Evolutionary conservation across 2,797 vertebrate species (phyloP).

Genomic region (Antrozous pallidus): DNA sequence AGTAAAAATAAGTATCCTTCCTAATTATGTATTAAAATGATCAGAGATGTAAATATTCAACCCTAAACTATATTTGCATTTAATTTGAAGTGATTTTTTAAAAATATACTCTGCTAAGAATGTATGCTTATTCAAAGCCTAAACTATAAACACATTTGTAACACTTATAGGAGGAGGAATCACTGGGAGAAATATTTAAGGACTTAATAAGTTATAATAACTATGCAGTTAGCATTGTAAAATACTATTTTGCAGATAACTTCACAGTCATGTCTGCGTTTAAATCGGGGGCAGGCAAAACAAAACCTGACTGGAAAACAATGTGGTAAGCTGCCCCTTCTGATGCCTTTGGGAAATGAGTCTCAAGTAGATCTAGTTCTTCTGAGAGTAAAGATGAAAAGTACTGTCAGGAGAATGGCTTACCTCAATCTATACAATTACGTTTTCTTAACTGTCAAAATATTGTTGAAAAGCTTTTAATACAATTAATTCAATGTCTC

Average conservation of each 20-base stretch:
- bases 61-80: constrained; percentile 34
- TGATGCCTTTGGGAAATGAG: neutral
- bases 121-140: neutral
- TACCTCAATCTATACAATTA: neutral
- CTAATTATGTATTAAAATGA: constrained; percentile 36
- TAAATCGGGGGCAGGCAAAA: neutral
- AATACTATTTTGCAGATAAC: neutral
- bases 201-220: constrained; percentile 8
- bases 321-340: neutral
- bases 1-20: constrained; percentile 23
- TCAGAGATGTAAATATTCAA: neutral
- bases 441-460: constrained; percentile 17
- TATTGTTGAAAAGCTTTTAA: neutral
- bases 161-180: neutral
- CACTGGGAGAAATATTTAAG: neutral
- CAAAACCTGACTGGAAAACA: neutral
- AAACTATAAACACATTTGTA: neutral
- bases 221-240: neutral
- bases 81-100: constrained; percentile 34
- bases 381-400: neutral
- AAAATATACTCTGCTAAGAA: constrained; percentile 2
- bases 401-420: neutral
- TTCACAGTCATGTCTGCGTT: neutral
- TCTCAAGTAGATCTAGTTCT: neutral
- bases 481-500: neutral